These are phyloP conservation scores for Pygmarrhopalites habei DNA, from an alignment of 1,140 invertebrate genomes.

Conservation along the genomic window DNA sequence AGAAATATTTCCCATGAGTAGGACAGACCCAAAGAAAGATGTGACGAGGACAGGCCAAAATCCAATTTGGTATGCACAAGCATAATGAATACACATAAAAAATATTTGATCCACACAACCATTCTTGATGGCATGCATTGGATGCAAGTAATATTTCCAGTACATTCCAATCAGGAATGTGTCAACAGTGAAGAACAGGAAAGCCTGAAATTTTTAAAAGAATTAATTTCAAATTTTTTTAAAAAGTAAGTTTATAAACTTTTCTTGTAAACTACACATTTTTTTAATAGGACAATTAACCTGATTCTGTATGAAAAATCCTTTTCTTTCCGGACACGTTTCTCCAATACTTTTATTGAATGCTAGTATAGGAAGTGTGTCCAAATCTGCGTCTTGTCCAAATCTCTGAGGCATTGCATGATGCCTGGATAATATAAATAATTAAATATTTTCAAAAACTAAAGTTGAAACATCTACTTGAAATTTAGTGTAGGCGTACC, in stretches of 20 bases:
- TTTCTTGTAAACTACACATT: not conserved
- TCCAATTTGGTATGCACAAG: not conserved
- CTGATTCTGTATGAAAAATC: constrained; percentile 20
- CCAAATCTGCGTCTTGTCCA: constrained; percentile 15
- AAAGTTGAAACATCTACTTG: not conserved
- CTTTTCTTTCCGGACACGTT: constrained; percentile 11
- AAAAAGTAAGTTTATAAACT: not conserved
- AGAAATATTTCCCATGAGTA: constrained; percentile 7
- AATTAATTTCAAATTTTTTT: not conserved
- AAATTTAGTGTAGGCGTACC: not conserved
- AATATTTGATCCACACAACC: not conserved
- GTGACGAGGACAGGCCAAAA: not conserved
- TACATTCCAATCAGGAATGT: not conserved
- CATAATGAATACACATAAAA: constrained; percentile 9
- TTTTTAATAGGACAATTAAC: not conserved
- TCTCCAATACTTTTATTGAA: constrained; percentile 7
- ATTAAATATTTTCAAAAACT: not conserved
- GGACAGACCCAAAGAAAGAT: not conserved
- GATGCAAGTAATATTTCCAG: constrained; percentile 3
- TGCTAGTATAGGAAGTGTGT: constrained; percentile 17
- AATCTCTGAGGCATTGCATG: constrained; percentile 22
- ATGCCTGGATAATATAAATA: not conserved
- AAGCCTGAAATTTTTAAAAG: not conserved
- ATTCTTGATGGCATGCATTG: constrained; percentile 7
- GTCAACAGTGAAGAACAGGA: not conserved